phyloP scores from a whole-genome alignment of 2,113 vertebrate species.

The Anarhynchus alexandrinus region DNA sequence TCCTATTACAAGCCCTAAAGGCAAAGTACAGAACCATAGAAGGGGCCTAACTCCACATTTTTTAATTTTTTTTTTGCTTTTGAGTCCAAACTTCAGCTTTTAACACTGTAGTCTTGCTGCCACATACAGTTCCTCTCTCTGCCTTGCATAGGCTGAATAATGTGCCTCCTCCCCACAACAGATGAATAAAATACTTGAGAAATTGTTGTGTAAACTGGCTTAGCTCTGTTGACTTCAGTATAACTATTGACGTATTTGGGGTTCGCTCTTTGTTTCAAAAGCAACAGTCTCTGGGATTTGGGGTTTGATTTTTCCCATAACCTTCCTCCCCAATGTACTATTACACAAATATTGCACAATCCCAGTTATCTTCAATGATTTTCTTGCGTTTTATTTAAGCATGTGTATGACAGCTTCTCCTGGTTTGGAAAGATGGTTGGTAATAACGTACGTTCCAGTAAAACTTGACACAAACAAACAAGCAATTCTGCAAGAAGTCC shows the following conservation, averaged over 20 bases:
- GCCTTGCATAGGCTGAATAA: not conserved
- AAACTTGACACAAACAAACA: slow-evolving; percentile 22
- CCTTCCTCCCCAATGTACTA: not conserved
- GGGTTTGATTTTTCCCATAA: not conserved
- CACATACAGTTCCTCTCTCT: fast-evolving
- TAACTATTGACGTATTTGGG: not conserved
- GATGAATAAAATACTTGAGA: not conserved
- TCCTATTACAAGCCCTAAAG: not conserved
- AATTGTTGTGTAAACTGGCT: not conserved
- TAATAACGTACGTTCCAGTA: not conserved
- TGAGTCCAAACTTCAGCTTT: not conserved
- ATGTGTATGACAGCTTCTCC: not conserved
- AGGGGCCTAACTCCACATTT: not conserved
- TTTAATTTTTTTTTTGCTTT: not conserved
- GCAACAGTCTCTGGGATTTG: not conserved
- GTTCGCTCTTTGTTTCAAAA: not conserved
- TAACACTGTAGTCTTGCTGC: not conserved
- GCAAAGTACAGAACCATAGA: not conserved
- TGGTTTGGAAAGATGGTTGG: not conserved
- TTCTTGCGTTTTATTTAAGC: not conserved
- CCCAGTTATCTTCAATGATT: not conserved
- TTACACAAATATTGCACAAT: not conserved
- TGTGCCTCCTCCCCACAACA: not conserved
- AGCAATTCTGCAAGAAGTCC: slow-evolving; percentile 8
- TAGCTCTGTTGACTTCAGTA: not conserved